These are phyloP conservation scores for Heliconius hermathena DNA, from an alignment of 1,140 invertebrate species.

Conservation along the genomic window DNA sequence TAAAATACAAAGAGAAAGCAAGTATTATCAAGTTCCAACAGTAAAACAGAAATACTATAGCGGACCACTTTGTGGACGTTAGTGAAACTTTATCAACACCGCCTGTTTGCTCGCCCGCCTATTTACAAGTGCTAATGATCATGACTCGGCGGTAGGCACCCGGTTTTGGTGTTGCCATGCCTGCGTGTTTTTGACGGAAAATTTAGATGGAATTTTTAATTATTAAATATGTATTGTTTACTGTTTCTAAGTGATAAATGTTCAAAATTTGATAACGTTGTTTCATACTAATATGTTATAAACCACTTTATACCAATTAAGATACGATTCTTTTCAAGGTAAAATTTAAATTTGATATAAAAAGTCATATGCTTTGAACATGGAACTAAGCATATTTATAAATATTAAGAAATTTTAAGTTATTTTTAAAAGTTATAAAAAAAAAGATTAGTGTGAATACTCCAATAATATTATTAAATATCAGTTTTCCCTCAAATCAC, in stretches of 20 bases:
- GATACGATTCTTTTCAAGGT: too few relatives aligned
- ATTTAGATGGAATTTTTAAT: not conserved
- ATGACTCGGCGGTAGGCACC: not conserved
- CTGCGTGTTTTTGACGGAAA: not conserved
- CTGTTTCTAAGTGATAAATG: not conserved
- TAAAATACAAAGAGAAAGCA: not conserved
- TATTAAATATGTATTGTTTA: not conserved
- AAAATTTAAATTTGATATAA: too few relatives aligned
- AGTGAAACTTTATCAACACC: not conserved
- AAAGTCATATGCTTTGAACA: too few relatives aligned
- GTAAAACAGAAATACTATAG: not conserved
- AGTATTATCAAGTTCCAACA: not conserved
- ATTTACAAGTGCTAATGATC: slow-evolving; percentile 9
- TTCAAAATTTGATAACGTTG: too few relatives aligned
- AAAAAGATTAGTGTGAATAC: too few relatives aligned
- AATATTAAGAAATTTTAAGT: too few relatives aligned
- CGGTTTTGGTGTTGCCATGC: not conserved
- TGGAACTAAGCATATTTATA: too few relatives aligned
- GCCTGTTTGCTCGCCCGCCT: not conserved
- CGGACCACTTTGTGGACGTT: not conserved
- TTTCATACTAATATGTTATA: too few relatives aligned
- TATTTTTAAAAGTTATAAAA: too few relatives aligned
- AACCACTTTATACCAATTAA: too few relatives aligned
- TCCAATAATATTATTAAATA: too few relatives aligned
- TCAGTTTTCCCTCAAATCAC: too few relatives aligned